These are phyloP conservation scores for Drosophila parvula DNA, from an alignment of 1,140 invertebrate species.

Conservation along the genomic window DNA sequence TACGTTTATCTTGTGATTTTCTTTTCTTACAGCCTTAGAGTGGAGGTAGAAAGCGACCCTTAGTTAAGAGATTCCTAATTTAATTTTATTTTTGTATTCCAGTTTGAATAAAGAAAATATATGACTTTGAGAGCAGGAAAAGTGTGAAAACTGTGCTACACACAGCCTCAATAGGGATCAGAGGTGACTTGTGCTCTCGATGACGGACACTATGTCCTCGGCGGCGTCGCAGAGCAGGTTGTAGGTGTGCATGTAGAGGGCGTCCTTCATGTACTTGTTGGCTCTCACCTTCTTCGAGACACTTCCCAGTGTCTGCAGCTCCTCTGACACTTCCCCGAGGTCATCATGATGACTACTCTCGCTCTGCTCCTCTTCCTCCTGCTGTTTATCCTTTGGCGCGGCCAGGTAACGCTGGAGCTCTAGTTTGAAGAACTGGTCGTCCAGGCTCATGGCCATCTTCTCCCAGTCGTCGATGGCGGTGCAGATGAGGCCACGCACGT, in stretches of 20 bases:
- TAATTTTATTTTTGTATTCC: neutral
- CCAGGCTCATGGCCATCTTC: slow-evolving; percentile 26
- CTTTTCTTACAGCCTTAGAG: too few species aligned
- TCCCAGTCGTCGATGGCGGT: slow-evolving; percentile 68
- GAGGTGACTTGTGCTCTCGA: slow-evolving; percentile 58
- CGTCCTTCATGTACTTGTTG: slow-evolving; percentile 58
- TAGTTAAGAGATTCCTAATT: too few species aligned
- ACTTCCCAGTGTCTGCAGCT: neutral
- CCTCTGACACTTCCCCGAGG: neutral
- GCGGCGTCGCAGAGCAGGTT: slow-evolving; percentile 60
- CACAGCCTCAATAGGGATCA: neutral
- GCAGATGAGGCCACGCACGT: slow-evolving; percentile 62
- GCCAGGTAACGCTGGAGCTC: slow-evolving; percentile 21
- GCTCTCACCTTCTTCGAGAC: slow-evolving; percentile 24
- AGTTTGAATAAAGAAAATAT: neutral
- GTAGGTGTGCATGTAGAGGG: slow-evolving; percentile 75
- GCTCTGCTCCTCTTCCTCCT: neutral
- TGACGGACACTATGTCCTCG: slow-evolving; percentile 73
- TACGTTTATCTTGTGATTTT: too few species aligned
- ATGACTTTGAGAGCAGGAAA: neutral
- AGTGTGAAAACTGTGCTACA: neutral
- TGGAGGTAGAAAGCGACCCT: too few species aligned
- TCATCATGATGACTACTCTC: neutral
- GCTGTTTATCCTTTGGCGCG: neutral
- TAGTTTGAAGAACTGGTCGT: slow-evolving; percentile 53